Percentiles rank a stretch among this genome's conserved stretches.
These are phyloP conservation scores for Congeria kusceri DNA, from an alignment of 2,888 invertebrate genomes.

Conservation along the genomic window DNA sequence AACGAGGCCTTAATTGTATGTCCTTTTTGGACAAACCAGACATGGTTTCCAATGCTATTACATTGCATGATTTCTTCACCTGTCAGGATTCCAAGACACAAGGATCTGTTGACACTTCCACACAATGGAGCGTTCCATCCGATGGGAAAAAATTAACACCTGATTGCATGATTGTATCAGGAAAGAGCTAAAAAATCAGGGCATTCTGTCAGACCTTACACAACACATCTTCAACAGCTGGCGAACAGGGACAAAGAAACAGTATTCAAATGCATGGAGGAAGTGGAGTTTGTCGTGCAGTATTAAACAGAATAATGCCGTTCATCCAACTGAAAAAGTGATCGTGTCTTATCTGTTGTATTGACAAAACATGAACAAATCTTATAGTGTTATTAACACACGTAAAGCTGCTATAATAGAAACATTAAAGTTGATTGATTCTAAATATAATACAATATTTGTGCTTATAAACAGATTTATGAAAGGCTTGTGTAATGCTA, in stretches of 20 bases:
- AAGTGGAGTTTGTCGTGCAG: constrained; percentile 22
- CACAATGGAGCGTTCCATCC: too few species aligned
- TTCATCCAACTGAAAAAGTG: background rate
- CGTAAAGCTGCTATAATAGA: constrained; percentile 32
- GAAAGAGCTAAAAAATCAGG: background rate
- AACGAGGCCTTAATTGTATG: constrained; percentile 18
- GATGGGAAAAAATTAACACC: background rate
- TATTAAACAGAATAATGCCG: background rate
- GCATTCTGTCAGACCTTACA: background rate
- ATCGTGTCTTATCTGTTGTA: constrained; percentile 14
- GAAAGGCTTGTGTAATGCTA: constrained; percentile 17
- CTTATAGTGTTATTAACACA: constrained; percentile 21
- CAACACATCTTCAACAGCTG: background rate
- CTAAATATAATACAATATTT: background rate
- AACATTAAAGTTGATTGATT: constrained; percentile 24
- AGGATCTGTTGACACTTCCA: constrained; percentile 5
- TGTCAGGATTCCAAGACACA: constrained; percentile 18
- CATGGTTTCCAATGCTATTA: constrained; percentile 7
- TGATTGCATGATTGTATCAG: constrained; percentile 5
- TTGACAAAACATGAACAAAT: background rate
- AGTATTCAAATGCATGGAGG: constrained; percentile 17
- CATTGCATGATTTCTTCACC: background rate
- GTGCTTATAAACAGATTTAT: too few species aligned
- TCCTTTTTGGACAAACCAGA: constrained; percentile 28
- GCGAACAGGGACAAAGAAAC: constrained; percentile 7